Conservation (phyloP, 2,888 invertebrate species). For the Apoderus coryli region DNA sequence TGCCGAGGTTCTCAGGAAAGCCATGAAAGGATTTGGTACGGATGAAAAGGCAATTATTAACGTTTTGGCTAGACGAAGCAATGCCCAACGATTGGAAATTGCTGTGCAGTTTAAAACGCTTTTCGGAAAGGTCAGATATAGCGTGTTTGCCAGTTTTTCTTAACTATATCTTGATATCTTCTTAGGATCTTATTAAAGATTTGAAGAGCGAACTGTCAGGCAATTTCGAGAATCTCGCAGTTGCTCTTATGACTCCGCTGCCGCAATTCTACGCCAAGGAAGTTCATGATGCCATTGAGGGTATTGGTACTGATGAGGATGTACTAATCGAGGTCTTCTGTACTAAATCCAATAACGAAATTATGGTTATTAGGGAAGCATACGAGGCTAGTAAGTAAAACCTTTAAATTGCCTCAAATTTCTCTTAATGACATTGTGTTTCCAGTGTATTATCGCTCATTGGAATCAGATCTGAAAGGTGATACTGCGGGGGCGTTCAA, state of each 20-base stretch:
- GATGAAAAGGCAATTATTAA: constrained; percentile 82
- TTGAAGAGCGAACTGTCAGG: constrained; percentile 81
- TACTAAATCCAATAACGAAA: constrained; percentile 73
- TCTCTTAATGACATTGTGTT: constrained; percentile 6
- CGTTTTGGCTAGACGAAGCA: constrained; percentile 67
- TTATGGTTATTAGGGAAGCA: constrained; percentile 61
- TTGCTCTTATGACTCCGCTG: constrained; percentile 74
- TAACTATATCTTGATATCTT: constrained; percentile 4
- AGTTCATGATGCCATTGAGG: constrained; percentile 69
- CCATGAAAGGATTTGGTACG: constrained; percentile 88
- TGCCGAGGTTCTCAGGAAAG: constrained; percentile 68
- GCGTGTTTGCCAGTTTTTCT: not conserved
- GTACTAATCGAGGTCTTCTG: constrained; percentile 81
- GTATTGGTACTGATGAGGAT: constrained; percentile 73
- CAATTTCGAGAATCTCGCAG: constrained; percentile 68
- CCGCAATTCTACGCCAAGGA: constrained; percentile 75
- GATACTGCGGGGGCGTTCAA: constrained; percentile 91
- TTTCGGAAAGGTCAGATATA: constrained; percentile 62
- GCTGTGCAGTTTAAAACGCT: constrained; percentile 68
- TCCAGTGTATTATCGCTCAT: constrained; percentile 19
- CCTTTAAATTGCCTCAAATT: not conserved
- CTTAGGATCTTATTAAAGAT: constrained; percentile 57
- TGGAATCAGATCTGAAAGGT: constrained; percentile 48
- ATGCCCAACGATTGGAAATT: constrained; percentile 75
- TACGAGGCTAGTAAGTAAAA: constrained; percentile 56